These are phyloP conservation scores for Tenthredo mesomela DNA, from an alignment of 2,888 invertebrate species.

Conservation along the genomic window DNA sequence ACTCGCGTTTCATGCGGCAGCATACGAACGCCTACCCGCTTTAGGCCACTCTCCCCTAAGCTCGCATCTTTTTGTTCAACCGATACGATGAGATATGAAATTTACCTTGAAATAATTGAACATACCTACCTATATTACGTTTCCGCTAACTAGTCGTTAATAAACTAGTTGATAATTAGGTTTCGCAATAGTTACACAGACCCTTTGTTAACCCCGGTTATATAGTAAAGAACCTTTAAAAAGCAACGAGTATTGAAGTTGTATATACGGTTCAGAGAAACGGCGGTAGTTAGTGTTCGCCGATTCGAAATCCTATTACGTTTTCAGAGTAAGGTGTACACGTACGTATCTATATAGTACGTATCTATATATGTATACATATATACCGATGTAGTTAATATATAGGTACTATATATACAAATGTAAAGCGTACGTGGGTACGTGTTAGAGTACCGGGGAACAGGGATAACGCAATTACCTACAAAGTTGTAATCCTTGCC, in stretches of 20 bases:
- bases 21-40: too few species aligned
- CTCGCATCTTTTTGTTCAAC: not conserved
- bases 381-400: not conserved
- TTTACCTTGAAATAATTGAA: not conserved
- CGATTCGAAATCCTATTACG: constrained; percentile 41
- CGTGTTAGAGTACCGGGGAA: constrained; percentile 3
- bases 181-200: not conserved
- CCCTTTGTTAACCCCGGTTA: not conserved
- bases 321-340: not conserved
- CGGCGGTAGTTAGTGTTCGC: constrained; percentile 20
- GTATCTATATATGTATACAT: not conserved
- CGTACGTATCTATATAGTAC: not conserved
- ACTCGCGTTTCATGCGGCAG: too few species aligned
- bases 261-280: not conserved
- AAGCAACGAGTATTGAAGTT: not conserved
- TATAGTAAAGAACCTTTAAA: constrained; percentile 9
- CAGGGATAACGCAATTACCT: constrained; percentile 59
- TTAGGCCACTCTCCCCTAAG: too few species aligned
- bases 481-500: constrained; percentile 68
- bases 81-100: not conserved
- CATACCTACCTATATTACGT: too few species aligned
- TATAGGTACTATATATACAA: not conserved
- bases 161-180: not conserved
- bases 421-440: not conserved
- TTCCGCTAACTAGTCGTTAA: not conserved